A percentile compares a stretch with the other conserved stretches of the same genome.
Conservation (phyloP, 2,888 invertebrate genomes). For the Calameuta filiformis region DNA sequence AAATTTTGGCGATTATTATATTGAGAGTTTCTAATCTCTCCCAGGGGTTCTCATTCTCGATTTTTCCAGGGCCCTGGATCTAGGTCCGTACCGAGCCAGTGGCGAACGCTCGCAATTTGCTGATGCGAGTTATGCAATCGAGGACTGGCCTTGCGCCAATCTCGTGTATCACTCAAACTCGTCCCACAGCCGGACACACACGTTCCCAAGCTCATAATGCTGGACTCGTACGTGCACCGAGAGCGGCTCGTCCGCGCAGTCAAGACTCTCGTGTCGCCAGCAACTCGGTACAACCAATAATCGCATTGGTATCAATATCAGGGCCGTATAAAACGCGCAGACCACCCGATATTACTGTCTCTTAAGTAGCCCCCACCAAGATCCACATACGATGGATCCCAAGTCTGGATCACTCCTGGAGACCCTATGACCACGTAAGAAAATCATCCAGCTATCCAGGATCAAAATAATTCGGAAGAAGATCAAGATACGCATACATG, state of each 20-base stretch:
- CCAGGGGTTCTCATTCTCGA: not conserved
- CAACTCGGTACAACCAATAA: constrained; percentile 1
- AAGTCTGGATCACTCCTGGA: too few relatives aligned
- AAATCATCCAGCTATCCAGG: too few relatives aligned
- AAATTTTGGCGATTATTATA: too few relatives aligned
- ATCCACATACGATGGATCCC: too few relatives aligned
- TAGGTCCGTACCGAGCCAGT: constrained; percentile 2
- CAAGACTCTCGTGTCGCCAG: not conserved
- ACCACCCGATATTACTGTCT: too few relatives aligned
- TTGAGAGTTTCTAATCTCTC: too few relatives aligned
- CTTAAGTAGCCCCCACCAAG: too few relatives aligned
- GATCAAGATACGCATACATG: too few relatives aligned
- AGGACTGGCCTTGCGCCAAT: constrained; percentile 59
- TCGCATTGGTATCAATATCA: constrained; percentile 4
- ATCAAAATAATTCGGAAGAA: too few relatives aligned
- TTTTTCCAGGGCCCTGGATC: not conserved
- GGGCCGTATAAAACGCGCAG: not conserved
- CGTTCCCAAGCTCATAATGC: not conserved
- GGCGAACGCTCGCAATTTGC: constrained; percentile 29
- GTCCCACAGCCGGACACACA: constrained; percentile 3
- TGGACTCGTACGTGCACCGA: not conserved
- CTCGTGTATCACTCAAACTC: constrained; percentile 42
- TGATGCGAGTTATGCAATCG: constrained; percentile 49
- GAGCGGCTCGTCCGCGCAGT: not conserved
- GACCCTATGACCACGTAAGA: too few relatives aligned